phyloP scores from a whole-genome alignment of 2,888 invertebrate genomes.

The Lagria hirta region DNA sequence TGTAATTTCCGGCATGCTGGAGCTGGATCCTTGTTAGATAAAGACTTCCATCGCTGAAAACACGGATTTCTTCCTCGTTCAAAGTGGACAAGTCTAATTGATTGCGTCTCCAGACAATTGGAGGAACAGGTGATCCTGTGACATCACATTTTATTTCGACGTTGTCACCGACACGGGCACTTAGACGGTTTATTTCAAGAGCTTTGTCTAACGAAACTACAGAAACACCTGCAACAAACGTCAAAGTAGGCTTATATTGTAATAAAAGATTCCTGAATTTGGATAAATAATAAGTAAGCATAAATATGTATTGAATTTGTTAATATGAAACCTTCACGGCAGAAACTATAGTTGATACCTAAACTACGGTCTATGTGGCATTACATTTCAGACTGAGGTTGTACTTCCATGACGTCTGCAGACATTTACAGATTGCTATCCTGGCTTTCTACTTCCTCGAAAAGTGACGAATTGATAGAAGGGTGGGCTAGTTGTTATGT shows the following conservation, averaged over 20 bases:
- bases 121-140: slow-evolving; percentile 68
- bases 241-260: too few relatives aligned
- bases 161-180: slow-evolving; percentile 73
- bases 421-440: too few relatives aligned
- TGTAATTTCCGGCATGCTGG: slow-evolving; percentile 76
- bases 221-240: slow-evolving; percentile 69
- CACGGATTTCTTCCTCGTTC: slow-evolving; percentile 64
- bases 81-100: slow-evolving; percentile 64
- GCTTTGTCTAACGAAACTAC: slow-evolving; percentile 72
- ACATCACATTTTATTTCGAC: slow-evolving; percentile 78
- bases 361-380: too few relatives aligned
- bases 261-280: slow-evolving; percentile 8
- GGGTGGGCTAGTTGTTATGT: too few relatives aligned
- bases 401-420: too few relatives aligned
- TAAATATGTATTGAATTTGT: too few relatives aligned
- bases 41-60: slow-evolving; percentile 73
- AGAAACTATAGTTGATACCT: too few relatives aligned
- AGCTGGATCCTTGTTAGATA: slow-evolving; percentile 72
- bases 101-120: slow-evolving; percentile 72
- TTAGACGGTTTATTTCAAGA: slow-evolving; percentile 68
- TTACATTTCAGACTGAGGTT: too few relatives aligned
- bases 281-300: too few relatives aligned
- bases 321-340: too few relatives aligned
- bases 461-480: too few relatives aligned
- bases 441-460: too few relatives aligned